These are phyloP conservation scores for Smithornis capensis DNA, from an alignment of 2,113 vertebrate species.

Conservation along the genomic window DNA sequence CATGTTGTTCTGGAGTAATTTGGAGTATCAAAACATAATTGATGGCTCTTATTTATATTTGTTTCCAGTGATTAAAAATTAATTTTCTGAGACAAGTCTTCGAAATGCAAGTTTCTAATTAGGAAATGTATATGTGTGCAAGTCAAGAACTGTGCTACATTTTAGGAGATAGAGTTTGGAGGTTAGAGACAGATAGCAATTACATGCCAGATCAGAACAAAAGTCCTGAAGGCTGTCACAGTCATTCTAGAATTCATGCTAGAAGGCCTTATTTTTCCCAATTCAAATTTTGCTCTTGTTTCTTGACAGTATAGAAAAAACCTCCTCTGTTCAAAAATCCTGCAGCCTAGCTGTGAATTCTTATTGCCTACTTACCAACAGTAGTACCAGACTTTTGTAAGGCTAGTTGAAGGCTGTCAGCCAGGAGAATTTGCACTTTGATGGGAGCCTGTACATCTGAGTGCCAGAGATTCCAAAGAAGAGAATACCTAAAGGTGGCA, in stretches of 20 bases:
- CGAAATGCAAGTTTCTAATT: neutral
- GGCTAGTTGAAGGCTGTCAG: neutral
- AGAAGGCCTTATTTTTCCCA: neutral
- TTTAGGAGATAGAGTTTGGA: neutral
- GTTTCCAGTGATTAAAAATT: neutral
- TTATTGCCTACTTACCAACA: neutral
- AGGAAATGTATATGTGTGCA: neutral
- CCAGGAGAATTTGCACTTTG: neutral
- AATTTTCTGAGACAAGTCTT: neutral
- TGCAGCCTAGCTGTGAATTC: neutral
- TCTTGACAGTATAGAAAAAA: neutral
- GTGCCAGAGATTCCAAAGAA: neutral
- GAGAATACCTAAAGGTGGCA: neutral
- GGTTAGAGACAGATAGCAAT: neutral
- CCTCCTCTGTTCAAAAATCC: neutral
- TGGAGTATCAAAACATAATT: neutral
- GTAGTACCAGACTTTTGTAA: neutral
- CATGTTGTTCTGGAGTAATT: neutral
- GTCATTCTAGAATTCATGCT: neutral
- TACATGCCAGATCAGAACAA: neutral
- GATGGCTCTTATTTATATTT: neutral
- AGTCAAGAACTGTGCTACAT: neutral
- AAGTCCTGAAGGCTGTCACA: neutral
- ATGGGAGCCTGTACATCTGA: neutral
- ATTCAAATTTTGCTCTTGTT: neutral